A percentile compares a stretch with the other conserved stretches of the same genome.
Conservation (phyloP, 1,140 invertebrate genomes). For the Drosophila varians region DNA sequence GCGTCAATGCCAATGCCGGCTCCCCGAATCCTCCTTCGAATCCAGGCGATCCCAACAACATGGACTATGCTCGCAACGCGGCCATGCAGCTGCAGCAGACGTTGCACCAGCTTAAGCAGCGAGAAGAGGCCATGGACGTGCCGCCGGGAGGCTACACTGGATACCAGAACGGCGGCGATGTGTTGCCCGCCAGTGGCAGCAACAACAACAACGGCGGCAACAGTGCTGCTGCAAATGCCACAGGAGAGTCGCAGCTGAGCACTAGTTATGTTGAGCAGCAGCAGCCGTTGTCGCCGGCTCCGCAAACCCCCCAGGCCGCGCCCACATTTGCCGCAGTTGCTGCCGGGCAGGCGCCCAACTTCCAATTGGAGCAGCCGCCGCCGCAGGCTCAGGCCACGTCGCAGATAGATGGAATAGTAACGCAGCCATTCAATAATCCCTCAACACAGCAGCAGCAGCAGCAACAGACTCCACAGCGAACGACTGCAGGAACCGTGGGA, state of each 20-base stretch:
- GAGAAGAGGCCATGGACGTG: constrained; percentile 64
- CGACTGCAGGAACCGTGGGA: constrained; percentile 22
- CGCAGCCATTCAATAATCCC: constrained; percentile 40
- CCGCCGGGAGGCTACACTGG: constrained; percentile 44
- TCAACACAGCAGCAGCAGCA: constrained; percentile 45
- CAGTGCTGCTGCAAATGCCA: constrained; percentile 12
- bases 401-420: constrained; percentile 59
- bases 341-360: constrained; percentile 53
- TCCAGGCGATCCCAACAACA: constrained; percentile 59
- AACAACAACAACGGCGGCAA: constrained; percentile 48
- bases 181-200: not conserved
- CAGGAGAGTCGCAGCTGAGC: constrained; percentile 48
- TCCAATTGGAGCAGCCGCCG: constrained; percentile 55
- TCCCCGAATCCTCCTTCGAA: constrained; percentile 44
- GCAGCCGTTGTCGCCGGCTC: constrained; percentile 55
- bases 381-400: constrained; percentile 56
- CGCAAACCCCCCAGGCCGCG: constrained; percentile 46
- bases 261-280: constrained; percentile 60
- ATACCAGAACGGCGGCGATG: constrained; percentile 64
- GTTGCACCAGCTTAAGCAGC: constrained; percentile 73
- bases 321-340: constrained; percentile 65
- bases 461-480: constrained; percentile 27
- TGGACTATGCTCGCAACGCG: constrained; percentile 73
- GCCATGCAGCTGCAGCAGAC: constrained; percentile 77
- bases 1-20: constrained; percentile 67